These are phyloP conservation scores for Dasysyrphus albostriatus DNA, from an alignment of 2,888 invertebrate species.

Conservation along the genomic window DNA sequence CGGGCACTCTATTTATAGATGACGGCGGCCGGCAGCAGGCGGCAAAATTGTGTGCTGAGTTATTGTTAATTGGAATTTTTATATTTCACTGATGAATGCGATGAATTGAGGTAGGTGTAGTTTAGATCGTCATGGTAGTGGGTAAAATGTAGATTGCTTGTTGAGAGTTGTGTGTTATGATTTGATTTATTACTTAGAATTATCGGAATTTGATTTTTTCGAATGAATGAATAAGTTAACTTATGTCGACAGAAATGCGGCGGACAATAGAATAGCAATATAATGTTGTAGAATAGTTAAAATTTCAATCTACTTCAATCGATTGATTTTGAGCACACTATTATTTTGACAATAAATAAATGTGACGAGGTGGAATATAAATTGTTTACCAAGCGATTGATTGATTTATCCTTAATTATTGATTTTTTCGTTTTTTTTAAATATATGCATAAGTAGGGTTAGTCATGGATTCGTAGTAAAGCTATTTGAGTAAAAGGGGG, in stretches of 20 bases:
- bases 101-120: conserved; percentile 66
- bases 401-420: background rate
- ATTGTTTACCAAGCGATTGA: background rate
- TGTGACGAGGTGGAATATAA: background rate
- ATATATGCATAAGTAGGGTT: too few relatives aligned
- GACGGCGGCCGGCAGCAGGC: conserved; percentile 21
- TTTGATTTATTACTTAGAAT: conserved; percentile 52
- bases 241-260: background rate
- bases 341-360: background rate
- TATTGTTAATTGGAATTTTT: conserved; percentile 71
- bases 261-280: background rate
- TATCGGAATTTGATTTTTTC: conserved; percentile 27
- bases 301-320: background rate
- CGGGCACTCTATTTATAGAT: conserved; percentile 67
- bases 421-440: too few relatives aligned
- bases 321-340: background rate
- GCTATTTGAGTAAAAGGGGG: too few relatives aligned
- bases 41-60: conserved; percentile 52
- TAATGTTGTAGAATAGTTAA: background rate
- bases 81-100: conserved; percentile 52
- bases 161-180: conserved; percentile 53
- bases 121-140: conserved; percentile 31
- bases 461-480: too few relatives aligned
- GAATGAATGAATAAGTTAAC: conserved; percentile 29
- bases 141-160: conserved; percentile 22